Conservation (phyloP, 2,797 vertebrate genomes). For the Rhabdophis nuchalis region DNA sequence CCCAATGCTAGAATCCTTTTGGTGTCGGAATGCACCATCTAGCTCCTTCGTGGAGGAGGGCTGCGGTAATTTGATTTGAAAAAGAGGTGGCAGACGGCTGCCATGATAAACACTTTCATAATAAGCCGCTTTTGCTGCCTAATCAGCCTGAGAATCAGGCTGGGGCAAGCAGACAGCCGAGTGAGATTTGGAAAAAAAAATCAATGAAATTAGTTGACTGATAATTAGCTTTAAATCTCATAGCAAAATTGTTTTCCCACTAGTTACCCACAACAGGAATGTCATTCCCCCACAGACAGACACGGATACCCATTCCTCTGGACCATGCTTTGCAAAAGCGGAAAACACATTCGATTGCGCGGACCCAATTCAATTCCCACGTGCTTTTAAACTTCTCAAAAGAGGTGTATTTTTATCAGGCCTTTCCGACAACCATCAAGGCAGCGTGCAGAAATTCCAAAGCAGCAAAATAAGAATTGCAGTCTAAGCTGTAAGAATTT, state of each 20-base stretch:
- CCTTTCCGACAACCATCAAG: neutral
- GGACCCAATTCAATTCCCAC: neutral
- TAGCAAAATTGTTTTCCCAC: slow-evolving; percentile 46
- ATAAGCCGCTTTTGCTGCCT: slow-evolving; percentile 65
- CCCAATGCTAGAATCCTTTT: accelerated
- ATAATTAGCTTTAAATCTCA: slow-evolving; percentile 60
- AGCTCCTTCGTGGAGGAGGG: neutral
- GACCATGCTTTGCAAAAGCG: neutral
- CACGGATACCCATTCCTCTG: neutral
- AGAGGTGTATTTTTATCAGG: neutral
- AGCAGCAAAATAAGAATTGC: neutral
- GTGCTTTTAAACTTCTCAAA: neutral
- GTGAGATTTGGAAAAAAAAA: slow-evolving; percentile 58
- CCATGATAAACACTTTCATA: slow-evolving; percentile 64
- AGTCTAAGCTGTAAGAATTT: neutral
- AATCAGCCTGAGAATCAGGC: slow-evolving; percentile 62
- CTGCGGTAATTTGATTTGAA: slow-evolving; percentile 28
- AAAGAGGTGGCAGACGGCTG: slow-evolving; percentile 62
- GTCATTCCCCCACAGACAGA: neutral
- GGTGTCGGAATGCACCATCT: accelerated
- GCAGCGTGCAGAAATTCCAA: neutral
- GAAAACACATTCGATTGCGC: neutral
- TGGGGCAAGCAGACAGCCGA: slow-evolving; percentile 57
- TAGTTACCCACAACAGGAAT: neutral
- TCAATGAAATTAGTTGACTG: slow-evolving; percentile 64